Conservation (phyloP, 1,140 invertebrate genomes). For the Saxidomus purpurata region DNA sequence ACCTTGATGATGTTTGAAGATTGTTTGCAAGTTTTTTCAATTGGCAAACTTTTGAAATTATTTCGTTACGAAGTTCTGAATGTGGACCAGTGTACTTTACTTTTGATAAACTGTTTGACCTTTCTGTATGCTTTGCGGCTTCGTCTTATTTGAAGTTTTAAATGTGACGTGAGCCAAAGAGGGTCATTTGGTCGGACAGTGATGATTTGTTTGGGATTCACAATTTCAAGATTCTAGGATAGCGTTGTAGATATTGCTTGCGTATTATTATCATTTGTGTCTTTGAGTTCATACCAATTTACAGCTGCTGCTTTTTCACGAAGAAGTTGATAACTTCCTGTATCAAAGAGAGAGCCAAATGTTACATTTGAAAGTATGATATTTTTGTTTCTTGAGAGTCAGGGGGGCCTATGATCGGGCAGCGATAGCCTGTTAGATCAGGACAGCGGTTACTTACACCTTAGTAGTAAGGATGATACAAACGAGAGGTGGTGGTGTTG, state of each 20-base stretch:
- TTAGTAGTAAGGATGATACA: background rate
- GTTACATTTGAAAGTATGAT: background rate
- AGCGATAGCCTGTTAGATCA: background rate
- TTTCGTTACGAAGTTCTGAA: background rate
- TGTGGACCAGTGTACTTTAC: background rate
- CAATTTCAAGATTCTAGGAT: background rate
- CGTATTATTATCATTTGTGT: background rate
- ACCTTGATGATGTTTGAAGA: background rate
- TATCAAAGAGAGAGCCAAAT: conserved; percentile 19
- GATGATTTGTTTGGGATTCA: conserved; percentile 41
- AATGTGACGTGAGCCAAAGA: conserved; percentile 7
- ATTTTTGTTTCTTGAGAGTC: background rate
- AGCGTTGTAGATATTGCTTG: background rate
- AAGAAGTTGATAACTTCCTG: too few relatives aligned
- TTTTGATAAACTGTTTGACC: background rate
- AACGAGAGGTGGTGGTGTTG: background rate
- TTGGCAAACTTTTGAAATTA: background rate
- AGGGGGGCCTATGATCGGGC: background rate
- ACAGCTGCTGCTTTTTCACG: background rate
- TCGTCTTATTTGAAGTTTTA: conserved; percentile 23
- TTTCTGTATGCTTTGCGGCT: background rate
- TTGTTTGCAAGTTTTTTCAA: background rate
- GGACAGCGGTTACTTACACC: background rate
- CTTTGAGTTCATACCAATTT: conserved; percentile 12
- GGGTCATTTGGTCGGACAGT: background rate